These are phyloP conservation scores for Cryptocephalus primarius DNA, from an alignment of 2,888 invertebrate species.

Conservation along the genomic window DNA sequence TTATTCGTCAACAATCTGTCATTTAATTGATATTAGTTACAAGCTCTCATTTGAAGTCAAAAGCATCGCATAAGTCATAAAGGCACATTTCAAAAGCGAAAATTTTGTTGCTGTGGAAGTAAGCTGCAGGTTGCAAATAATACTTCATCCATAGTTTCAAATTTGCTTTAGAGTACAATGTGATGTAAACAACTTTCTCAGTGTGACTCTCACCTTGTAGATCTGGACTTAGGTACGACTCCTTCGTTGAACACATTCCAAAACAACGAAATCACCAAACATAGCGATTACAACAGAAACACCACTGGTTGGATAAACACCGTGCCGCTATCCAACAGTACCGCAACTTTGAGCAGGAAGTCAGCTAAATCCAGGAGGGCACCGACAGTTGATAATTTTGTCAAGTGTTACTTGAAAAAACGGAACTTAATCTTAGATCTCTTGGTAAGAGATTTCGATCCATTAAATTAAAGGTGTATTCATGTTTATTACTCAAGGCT, in stretches of 20 bases:
- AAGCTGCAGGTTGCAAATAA: no score
- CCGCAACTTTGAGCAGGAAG: conserved; percentile 58
- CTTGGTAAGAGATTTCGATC: conserved; percentile 44
- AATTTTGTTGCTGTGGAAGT: no score
- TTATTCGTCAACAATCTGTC: neutral
- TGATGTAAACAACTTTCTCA: no score
- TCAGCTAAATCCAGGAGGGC: conserved; percentile 61
- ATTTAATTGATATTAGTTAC: no score
- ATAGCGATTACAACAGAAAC: conserved; percentile 43
- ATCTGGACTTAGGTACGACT: conserved; percentile 27
- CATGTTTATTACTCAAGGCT: conserved; percentile 41
- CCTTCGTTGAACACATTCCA: conserved; percentile 30
- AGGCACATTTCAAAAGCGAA: no score
- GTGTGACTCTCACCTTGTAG: no score
- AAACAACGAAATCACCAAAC: conserved; percentile 35
- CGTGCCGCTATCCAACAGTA: conserved; percentile 62
- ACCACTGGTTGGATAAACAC: conserved; percentile 89
- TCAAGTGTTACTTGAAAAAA: conserved; percentile 91
- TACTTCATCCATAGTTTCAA: no score
- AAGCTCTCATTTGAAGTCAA: no score
- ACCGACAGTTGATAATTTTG: conserved; percentile 63
- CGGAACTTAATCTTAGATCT: conserved; percentile 88
- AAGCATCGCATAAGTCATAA: no score
- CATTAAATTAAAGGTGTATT: neutral
- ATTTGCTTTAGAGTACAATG: no score